Evolutionary conservation across 2,113 vertebrate species (phyloP).

Genomic region (Perccottus glenii): DNA sequence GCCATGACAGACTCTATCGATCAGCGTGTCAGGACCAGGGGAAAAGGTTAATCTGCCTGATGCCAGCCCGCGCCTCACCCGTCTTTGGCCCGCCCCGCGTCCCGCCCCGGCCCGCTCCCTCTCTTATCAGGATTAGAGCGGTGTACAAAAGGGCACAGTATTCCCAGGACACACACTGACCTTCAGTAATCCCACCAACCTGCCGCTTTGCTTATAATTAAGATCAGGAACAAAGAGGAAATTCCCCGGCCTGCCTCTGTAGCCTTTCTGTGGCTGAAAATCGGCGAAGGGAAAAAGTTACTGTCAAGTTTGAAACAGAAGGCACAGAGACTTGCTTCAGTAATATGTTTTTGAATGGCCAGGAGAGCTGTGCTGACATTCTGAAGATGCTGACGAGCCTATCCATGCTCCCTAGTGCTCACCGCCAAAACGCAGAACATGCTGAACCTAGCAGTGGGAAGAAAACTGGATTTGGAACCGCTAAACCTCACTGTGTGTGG

Average conservation of each 20-base stretch:
- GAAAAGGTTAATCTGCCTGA: constrained; percentile 82
- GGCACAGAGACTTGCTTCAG: constrained; percentile 55
- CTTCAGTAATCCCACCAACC: constrained; percentile 83
- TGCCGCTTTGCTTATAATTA: constrained; percentile 80
- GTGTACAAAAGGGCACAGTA: constrained; percentile 82
- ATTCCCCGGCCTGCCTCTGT: constrained; percentile 46
- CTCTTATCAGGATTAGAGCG: constrained; percentile 83
- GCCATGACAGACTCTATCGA: constrained; percentile 81
- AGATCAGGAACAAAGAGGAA: constrained; percentile 77
- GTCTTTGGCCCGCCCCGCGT: constrained; percentile 63
- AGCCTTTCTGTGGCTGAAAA: constrained; percentile 54
- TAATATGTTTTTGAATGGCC: constrained; percentile 64
- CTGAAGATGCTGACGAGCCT: constrained; percentile 65
- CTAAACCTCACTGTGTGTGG: constrained; percentile 16
- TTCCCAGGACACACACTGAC: constrained; percentile 83
- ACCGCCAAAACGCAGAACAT: constrained; percentile 56
- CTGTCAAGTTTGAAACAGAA: constrained; percentile 48
- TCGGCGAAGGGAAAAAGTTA: constrained; percentile 53
- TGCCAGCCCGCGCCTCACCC: constrained; percentile 66
- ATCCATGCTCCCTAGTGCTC: constrained; percentile 44
- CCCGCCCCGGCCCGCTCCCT: constrained; percentile 63
- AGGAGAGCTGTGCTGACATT: constrained; percentile 72
- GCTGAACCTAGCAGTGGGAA: constrained; percentile 67
- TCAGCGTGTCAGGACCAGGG: constrained; percentile 75
- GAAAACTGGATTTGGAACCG: constrained; percentile 33